Evolutionary conservation across 2,888 invertebrate species (phyloP), one percentile per base, ranked within the genome.

Genomic region (Craniophora ligustri): DNA sequence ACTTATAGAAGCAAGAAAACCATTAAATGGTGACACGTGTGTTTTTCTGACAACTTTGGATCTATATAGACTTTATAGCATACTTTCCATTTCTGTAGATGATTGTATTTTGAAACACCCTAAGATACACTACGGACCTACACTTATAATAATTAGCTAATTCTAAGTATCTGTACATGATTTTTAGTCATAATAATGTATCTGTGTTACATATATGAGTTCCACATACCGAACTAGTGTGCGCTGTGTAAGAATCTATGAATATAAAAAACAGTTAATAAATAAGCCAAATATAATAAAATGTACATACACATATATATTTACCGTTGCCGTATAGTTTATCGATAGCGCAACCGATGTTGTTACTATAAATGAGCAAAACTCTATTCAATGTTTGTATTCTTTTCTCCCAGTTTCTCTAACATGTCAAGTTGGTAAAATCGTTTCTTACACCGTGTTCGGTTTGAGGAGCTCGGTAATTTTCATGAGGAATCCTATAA

Each of bases 141-240:
- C 31, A 66, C 38, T 45, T 61, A 38, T 35, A 53, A 49, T 41
- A 70, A 23, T 32, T 30, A 40, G 13, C 30, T 72, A 62, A 50
- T 38, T 19, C 63, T 63, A 58, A 54, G 21, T 30, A 54, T 23
- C 47, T 62, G 41, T 55, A 55, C 54, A 54, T 30, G 16, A 11
- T 49, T 32, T 45, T 34, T 40, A 40, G 13, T 49, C n/a, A 51
- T 48, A 35, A n/a, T 36, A 32, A 28, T 41, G 19, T 30, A 28
- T 42, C 38, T 21, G 31, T 28, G 23, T 48, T 36, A 40, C 13
- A 46, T 26, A 47, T 31, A 34, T 32, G 23, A 57, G 50, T 32
- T 59, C 38, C 48, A 47, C 60, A 50, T 41, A 30, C 56, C 55
- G 45, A 59, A 53, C 36, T 40, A 36, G 35, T 39, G 36, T 47